Evolutionary conservation across 2,888 invertebrate species (phyloP).

Genomic region (Laothoe populi): DNA sequence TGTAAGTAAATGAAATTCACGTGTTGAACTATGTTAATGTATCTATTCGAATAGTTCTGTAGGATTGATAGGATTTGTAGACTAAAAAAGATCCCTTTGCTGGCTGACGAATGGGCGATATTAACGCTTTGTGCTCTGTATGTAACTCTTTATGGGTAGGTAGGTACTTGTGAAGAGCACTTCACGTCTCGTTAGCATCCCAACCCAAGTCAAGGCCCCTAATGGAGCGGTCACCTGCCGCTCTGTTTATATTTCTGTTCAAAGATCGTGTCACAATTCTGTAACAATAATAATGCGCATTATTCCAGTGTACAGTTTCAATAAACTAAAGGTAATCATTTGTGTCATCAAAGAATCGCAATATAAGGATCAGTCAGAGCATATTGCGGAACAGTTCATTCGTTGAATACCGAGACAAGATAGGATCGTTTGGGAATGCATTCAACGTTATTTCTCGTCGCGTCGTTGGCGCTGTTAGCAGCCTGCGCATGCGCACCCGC

Average conservation of each 20-base stretch:
- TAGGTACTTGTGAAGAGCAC: slow-evolving; percentile 52
- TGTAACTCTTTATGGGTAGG: slow-evolving; percentile 53
- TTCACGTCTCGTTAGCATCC: slow-evolving; percentile 64
- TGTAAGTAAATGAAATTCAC: neutral
- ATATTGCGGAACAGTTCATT: slow-evolving; percentile 46
- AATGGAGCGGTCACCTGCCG: slow-evolving; percentile 59
- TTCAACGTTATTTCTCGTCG: slow-evolving; percentile 74
- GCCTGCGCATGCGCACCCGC: slow-evolving; percentile 70
- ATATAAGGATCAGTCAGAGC: slow-evolving; percentile 56
- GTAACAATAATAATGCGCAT: slow-evolving; percentile 62
- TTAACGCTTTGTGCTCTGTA: too few species aligned
- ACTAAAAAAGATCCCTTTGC: slow-evolving; percentile 42
- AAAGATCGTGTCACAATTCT: slow-evolving; percentile 64
- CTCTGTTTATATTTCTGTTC: slow-evolving; percentile 54
- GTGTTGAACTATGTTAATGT: slow-evolving; percentile 5
- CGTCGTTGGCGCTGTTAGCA: slow-evolving; percentile 73
- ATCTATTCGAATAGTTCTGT: too few species aligned
- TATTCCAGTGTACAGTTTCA: slow-evolving; percentile 61
- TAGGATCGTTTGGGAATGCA: slow-evolving; percentile 76
- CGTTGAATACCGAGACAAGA: slow-evolving; percentile 60
- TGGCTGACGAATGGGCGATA: slow-evolving; percentile 51
- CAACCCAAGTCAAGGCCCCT: slow-evolving; percentile 56
- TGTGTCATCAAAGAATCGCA: slow-evolving; percentile 59
- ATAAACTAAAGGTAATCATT: slow-evolving; percentile 61
- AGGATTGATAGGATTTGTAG: neutral